Evolutionary conservation across 2,888 invertebrate genomes (phyloP).

Genomic region (Drosophila flavopinicola): DNA sequence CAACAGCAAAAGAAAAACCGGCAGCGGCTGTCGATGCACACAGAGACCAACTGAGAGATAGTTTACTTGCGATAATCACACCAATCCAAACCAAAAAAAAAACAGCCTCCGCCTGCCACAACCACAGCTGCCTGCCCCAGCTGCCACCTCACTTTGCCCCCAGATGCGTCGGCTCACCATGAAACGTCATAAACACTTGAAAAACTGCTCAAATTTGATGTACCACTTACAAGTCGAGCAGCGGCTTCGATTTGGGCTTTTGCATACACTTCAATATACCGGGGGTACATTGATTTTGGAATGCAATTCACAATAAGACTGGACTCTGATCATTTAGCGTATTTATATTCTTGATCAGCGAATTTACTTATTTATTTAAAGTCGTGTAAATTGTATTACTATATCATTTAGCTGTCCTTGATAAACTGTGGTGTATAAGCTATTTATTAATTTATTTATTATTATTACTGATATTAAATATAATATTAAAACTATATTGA

Average conservation of each 20-base stretch:
- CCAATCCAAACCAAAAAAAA: no score
- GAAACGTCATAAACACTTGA: conserved; percentile 71
- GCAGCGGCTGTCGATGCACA: conserved; percentile 48
- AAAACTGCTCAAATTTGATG: conserved; percentile 75
- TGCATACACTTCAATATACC: conserved; percentile 13
- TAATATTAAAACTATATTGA: no score
- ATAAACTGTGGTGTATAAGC: no score
- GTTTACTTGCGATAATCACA: conserved; percentile 76
- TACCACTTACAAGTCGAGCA: conserved; percentile 67
- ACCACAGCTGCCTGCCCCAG: conserved; percentile 23
- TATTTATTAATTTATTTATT: no score
- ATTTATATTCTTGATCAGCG: no score
- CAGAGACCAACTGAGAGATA: conserved; percentile 62
- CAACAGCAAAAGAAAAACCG: conserved; percentile 26
- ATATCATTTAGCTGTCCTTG: no score
- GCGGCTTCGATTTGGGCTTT: conserved; percentile 19
- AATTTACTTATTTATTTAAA: no score
- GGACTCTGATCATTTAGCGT: no score
- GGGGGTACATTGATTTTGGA: no score
- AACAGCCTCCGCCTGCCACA: conserved; percentile 19
- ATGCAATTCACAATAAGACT: neutral
- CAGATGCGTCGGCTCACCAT: conserved; percentile 3
- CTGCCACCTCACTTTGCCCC: neutral
- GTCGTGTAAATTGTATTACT: no score
- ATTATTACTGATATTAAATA: no score